phyloP scores from a whole-genome alignment of 2,113 vertebrate genomes.

The Oxyura jamaicensis region DNA sequence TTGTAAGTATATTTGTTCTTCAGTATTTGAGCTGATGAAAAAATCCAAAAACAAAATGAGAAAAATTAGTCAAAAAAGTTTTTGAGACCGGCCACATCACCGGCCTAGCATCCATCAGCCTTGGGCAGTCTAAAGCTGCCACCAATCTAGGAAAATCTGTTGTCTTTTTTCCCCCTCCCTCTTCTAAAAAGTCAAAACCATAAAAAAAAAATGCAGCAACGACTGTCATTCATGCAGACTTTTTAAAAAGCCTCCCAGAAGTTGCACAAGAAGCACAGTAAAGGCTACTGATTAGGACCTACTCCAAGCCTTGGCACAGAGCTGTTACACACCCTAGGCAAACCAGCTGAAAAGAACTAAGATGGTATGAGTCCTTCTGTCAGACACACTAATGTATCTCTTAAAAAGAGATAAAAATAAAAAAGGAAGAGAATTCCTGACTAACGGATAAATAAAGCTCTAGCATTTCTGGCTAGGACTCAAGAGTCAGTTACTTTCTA shows the following conservation, averaged over 20 bases:
- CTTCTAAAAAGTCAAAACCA: neutral
- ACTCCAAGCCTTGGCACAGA: neutral
- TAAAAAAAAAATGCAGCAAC: neutral
- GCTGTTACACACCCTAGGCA: neutral
- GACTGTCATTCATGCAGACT: neutral
- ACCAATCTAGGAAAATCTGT: neutral
- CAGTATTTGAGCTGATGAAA: neutral
- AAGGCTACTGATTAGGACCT: neutral
- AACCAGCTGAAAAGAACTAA: neutral
- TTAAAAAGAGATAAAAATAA: neutral
- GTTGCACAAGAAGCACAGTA: neutral
- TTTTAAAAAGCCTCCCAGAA: neutral
- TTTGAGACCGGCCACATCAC: neutral
- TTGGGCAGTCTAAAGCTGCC: neutral
- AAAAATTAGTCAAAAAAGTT: neutral
- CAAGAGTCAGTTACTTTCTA: neutral
- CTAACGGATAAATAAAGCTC: neutral
- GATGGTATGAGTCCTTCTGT: neutral
- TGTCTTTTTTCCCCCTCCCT: neutral
- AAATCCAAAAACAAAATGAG: neutral
- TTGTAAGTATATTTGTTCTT: neutral
- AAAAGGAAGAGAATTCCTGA: neutral
- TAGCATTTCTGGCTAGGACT: neutral
- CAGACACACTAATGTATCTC: neutral
- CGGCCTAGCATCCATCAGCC: neutral